Conservation (phyloP, 1,140 invertebrate species). For the Zaprionus nigranus region DNA sequence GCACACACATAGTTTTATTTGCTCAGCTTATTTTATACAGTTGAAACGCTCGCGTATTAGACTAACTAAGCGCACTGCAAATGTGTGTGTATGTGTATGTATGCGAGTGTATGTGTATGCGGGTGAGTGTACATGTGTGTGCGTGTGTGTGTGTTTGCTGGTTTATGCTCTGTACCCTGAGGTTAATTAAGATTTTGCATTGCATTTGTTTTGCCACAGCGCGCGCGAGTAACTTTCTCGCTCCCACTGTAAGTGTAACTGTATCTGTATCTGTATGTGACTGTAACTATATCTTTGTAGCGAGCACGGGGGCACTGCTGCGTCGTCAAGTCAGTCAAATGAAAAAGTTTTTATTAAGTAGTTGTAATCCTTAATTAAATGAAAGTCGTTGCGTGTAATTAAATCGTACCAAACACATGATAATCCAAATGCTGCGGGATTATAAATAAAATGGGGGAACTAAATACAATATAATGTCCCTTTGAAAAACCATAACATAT, state of each 20-base stretch:
- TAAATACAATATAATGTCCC: not conserved
- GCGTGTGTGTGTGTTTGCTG: conserved; percentile 40
- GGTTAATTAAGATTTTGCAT: conserved; percentile 81
- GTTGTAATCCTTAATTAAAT: conserved; percentile 79
- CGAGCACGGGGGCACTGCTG: not conserved
- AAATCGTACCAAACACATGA: conserved; percentile 44
- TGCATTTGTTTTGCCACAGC: conserved; percentile 73
- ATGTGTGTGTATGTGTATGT: conserved; percentile 23
- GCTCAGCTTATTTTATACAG: conserved; percentile 76
- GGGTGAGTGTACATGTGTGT: not conserved
- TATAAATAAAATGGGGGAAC: conserved; percentile 9
- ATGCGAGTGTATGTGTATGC: conserved; percentile 21
- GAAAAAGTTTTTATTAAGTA: conserved; percentile 70
- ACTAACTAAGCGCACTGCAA: conserved; percentile 29
- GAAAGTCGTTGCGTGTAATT: conserved; percentile 65
- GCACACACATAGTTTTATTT: conserved; percentile 68
- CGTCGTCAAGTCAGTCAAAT: conserved; percentile 54
- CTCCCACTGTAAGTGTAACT: conserved; percentile 7
- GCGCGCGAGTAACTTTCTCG: conserved; percentile 37
- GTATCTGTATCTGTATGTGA: conserved; percentile 22
- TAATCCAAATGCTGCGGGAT: conserved; percentile 12
- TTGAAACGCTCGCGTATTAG: conserved; percentile 69
- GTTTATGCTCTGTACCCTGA: conserved; percentile 72
- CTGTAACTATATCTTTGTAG: not conserved
- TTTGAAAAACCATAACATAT: not conserved